Conservation (phyloP, 2,113 vertebrate species). For the Centropus unirufus region DNA sequence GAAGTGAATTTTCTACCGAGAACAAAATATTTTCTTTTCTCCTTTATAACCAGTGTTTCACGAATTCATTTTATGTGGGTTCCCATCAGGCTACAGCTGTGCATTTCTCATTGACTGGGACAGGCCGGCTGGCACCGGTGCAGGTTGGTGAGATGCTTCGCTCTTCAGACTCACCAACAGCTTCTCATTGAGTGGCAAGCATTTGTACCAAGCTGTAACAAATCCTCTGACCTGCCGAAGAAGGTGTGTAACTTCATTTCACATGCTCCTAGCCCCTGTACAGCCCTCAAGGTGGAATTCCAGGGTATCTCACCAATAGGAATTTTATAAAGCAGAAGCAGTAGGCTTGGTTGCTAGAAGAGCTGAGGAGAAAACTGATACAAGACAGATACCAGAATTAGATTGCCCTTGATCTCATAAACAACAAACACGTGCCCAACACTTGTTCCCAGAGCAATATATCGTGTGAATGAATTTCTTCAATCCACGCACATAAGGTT, state of each 20-base stretch:
- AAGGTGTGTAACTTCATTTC: not conserved
- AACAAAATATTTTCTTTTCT: not conserved
- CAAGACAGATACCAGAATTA: accelerated
- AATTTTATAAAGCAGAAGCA: not conserved
- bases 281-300: not conserved
- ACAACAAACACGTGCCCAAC: not conserved
- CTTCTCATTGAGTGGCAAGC: accelerated
- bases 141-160: accelerated
- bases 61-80: not conserved
- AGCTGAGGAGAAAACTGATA: not conserved
- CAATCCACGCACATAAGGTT: not conserved
- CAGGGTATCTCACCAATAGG: not conserved
- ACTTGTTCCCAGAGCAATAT: not conserved
- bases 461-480: not conserved
- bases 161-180: not conserved
- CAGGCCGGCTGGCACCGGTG: not conserved
- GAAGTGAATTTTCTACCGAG: not conserved
- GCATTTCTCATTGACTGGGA: not conserved
- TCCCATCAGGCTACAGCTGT: not conserved
- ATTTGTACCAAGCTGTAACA: accelerated
- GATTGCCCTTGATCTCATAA: not conserved
- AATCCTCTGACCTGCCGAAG: not conserved
- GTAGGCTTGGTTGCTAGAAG: not conserved
- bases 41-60: not conserved
- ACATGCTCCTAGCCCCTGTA: not conserved